Base-by-base conservation (phyloP, 2,888 invertebrate genomes). In the Thecophora atra region DNA sequence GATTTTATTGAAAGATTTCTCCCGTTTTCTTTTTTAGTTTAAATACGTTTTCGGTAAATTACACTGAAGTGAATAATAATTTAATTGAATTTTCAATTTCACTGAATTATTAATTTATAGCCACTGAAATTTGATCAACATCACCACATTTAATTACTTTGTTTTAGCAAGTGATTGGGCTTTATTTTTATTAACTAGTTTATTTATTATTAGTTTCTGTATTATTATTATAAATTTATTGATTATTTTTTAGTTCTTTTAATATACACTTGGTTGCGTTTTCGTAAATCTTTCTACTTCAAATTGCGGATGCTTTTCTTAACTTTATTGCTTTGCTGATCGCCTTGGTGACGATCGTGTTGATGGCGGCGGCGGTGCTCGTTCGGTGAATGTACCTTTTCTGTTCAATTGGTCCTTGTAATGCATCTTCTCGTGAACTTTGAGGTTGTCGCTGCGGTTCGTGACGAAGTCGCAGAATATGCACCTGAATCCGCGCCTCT, bases 401-500 rank as follows among this genome's bases (percentile, higher is more conserved):
- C n/a, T n/a, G n/a, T n/a, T n/a, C n/a, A n/a, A n/a, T n/a, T n/a
- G n/a, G n/a, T n/a, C n/a, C 13, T 24, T 62, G 37, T 52, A 70
- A 37, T 70, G 70, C 30, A 19, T 66, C 21, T 51, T 67, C 47
- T 67, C 64, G 85, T 92, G 92, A 78, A 89, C 89, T 85, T 89
- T 90, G 78, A 92, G 88, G 83, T 91, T 90, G 86, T 91, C 91
- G 86, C 90, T 89, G 77, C 92, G 90, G 81, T 92, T 90, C 86
- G 91, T 92, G 83, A 89, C 88, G 87, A 91, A 91, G 73, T 88
- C 79, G 88, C 93, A 93, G 85, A 90, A 89, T 26, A 90, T 90
- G 78, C 93, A 93, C 83, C 89, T 88, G 90, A 93, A 86, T 90
- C 90, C 76, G 90, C 85, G 90, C 90, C 71, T 91, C 91, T 85